A percentile compares a stretch with the other conserved stretches of the same genome.
phyloP scores from a whole-genome alignment of 2,113 vertebrate species.

The Oreochromis aureus region DNA sequence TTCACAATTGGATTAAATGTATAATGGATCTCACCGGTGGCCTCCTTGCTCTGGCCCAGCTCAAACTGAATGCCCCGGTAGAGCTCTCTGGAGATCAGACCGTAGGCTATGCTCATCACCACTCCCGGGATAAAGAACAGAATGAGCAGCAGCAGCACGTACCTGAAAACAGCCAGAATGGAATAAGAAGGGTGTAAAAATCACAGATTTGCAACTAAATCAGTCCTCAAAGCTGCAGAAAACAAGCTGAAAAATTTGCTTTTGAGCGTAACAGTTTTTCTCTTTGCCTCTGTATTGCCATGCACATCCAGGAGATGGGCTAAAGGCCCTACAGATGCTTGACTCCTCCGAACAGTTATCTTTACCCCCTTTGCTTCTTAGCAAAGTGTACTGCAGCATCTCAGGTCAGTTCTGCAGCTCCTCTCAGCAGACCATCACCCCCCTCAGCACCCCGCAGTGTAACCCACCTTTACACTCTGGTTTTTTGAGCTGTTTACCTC shows the following conservation, averaged over 20 bases:
- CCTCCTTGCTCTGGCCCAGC: conserved; percentile 60
- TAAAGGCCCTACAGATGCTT: not conserved
- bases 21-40: conserved; percentile 54
- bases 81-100: conserved; percentile 78
- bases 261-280: not conserved
- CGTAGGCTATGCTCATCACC: conserved; percentile 76
- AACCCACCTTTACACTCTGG: not conserved
- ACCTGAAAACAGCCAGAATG: conserved; percentile 57
- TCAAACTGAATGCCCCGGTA: conserved; percentile 77
- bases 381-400: not conserved
- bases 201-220: not conserved
- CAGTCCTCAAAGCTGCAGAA: not conserved
- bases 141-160: conserved; percentile 70
- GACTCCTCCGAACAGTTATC: not conserved
- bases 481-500: not conserved
- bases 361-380: not conserved
- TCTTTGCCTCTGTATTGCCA: not conserved
- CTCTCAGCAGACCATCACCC: not conserved
- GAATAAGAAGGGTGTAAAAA: not conserved
- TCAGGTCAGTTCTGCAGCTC: not conserved
- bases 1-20: not conserved
- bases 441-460: not conserved
- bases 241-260: not conserved
- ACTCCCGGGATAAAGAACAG: conserved; percentile 77
- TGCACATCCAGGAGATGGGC: not conserved